phyloP scores from a whole-genome alignment of 2,888 invertebrate genomes.

The Melikaiella ostensackeni region DNA sequence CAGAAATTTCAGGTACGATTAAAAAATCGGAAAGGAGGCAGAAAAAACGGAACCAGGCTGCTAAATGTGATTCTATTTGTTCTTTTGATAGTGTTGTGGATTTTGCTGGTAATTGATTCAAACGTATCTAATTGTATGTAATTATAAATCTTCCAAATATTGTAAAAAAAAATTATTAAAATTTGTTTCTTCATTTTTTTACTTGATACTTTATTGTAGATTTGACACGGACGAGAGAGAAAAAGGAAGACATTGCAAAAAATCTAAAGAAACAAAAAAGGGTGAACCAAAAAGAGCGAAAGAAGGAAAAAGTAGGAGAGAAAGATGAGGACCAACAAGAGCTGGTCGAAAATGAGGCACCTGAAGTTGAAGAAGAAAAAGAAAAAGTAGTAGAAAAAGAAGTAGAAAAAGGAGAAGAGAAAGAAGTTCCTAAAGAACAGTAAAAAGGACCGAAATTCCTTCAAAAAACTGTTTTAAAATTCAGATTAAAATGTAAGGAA shows the following conservation, averaged over 20 bases:
- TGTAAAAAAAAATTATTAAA: no score
- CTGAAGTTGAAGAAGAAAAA: neutral
- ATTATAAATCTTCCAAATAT: no score
- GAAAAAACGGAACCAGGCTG: neutral
- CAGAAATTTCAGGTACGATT: conserved; percentile 29
- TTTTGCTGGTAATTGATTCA: conserved; percentile 58
- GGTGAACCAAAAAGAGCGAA: neutral
- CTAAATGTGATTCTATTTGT: conserved; percentile 61
- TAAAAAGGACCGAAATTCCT: neutral
- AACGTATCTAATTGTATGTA: neutral
- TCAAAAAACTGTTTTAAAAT: neutral
- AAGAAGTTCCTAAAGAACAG: conserved; percentile 12
- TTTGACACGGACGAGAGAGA: conserved; percentile 57
- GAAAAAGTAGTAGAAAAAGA: conserved; percentile 4
- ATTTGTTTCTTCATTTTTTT: no score
- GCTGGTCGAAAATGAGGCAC: neutral
- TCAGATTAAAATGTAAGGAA: neutral
- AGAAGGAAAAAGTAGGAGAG: neutral
- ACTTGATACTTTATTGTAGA: conserved; percentile 48
- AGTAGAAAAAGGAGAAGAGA: neutral
- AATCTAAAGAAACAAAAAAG: conserved; percentile 39
- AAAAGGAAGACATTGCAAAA: conserved; percentile 55
- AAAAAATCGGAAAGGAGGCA: conserved; percentile 1
- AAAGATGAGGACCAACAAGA: neutral
- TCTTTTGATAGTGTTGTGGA: conserved; percentile 63